Conservation (phyloP, 35 echinoderm and acorn worm genomes). For the Patiria miniata region DNA sequence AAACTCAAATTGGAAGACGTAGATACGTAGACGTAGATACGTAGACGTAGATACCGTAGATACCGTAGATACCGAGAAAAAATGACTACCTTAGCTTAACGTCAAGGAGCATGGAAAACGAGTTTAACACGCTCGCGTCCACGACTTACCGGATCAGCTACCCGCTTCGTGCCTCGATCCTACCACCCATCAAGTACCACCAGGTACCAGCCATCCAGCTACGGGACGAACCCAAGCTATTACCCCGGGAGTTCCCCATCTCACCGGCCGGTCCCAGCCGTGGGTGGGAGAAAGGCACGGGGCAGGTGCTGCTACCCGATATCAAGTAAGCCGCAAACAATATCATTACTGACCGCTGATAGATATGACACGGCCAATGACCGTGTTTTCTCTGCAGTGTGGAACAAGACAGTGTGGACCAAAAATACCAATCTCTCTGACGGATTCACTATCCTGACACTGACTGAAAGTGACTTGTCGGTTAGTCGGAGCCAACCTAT, state of each 20-base stretch:
- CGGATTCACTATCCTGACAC: too few species aligned
- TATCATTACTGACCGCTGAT: too few species aligned
- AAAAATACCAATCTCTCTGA: too few species aligned
- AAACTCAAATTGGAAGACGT: too few species aligned
- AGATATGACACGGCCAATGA: background rate
- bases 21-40: too few species aligned
- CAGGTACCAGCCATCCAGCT: constrained; percentile 80
- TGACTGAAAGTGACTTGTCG: too few species aligned
- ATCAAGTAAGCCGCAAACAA: constrained; percentile 48
- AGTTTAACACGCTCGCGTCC: background rate
- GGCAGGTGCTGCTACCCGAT: constrained; percentile 57
- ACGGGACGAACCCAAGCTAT: constrained; percentile 56
- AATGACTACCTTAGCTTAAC: too few species aligned
- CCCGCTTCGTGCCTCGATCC: background rate
- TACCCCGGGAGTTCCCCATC: constrained; percentile 83
- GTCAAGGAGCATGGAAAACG: constrained; percentile 6
- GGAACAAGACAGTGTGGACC: background rate
- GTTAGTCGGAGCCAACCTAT: too few species aligned
- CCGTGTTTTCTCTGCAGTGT: background rate
- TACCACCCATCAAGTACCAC: constrained; percentile 77
- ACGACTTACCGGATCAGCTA: constrained; percentile 67
- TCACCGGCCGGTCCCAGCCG: constrained; percentile 74
- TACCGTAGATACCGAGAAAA: background rate
- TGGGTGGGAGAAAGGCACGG: constrained; percentile 48
- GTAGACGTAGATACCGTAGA: too few species aligned